Base-by-base conservation (phyloP, 2,888 invertebrate genomes). In the Agrotis ipsilon region DNA sequence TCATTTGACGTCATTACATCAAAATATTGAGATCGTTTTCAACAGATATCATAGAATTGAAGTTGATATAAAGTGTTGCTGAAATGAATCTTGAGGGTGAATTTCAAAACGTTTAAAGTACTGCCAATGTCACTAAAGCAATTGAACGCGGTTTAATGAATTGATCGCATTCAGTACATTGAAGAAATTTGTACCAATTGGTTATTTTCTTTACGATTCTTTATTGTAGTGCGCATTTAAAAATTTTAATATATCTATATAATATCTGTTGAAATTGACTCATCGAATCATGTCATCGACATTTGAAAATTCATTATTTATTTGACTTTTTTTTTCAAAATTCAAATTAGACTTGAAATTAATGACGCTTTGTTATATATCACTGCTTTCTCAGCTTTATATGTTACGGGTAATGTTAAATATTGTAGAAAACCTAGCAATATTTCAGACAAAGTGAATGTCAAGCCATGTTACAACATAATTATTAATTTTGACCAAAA, bases 251-350 rank as follows among this genome's bases (percentile, higher is more conserved):
- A 6, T n/a, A 32, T 39, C 14, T 19, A 45, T 21, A 2, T n/a
- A 43, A 45, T 14, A 62, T 61, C 52, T 63, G 59, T 76, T 66
- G 59, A 57, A 54, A 71, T 57, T 49, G 13, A 49, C 49, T 49
- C 60, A 4, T 27, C 21, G 13, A 27, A 49, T 51, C 52, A 58
- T 66, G 19, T 24, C 32, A 58, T 70, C 49, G 66, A 55, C 27
- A 49, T 69, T 68, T 46, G 19, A 0, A 55, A 60, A 46, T 51
- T 60, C 14, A 45, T 43, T n/a, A 27, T 60, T 61, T n/a, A 14
- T 19, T 51, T 18, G 11, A 51, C 4, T 1, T 43, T 6, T 51
- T 57, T 48, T 69, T 67, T 65, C 13, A 21, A 60, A 68, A 70
- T 65, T 62, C 11, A 32, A 57, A 62, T 68, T 16, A 2, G 24